Evolutionary conservation across 2,113 vertebrate genomes (phyloP).

Genomic region (Amblyornis subalaris): DNA sequence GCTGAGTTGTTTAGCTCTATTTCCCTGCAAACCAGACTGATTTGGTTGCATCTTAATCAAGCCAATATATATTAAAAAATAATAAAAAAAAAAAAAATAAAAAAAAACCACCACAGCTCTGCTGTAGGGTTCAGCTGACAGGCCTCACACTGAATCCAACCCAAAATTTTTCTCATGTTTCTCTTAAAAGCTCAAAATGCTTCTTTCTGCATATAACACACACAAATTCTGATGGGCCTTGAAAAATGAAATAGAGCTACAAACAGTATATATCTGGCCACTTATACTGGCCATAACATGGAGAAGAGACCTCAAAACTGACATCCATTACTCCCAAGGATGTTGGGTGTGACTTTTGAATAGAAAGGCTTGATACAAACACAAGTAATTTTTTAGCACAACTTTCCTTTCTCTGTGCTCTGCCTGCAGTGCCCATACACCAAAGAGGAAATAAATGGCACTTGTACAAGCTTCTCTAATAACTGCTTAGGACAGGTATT

Average conservation of each 20-base stretch:
- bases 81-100: neutral
- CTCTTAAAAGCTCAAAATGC: neutral
- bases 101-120: neutral
- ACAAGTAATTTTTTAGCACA: neutral
- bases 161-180: neutral
- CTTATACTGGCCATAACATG: neutral
- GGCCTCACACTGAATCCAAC: neutral
- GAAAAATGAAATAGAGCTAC: neutral
- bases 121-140: neutral
- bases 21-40: neutral
- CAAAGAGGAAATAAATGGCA: neutral
- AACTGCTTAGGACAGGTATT: neutral
- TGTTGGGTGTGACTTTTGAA: neutral
- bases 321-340: neutral
- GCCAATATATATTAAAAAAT: neutral
- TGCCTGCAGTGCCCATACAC: neutral
- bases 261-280: neutral
- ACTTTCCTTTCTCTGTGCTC: neutral
- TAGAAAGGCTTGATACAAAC: neutral
- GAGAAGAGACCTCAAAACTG: neutral
- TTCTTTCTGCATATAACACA: neutral
- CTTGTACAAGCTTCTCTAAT: neutral
- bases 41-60: neutral
- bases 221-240: neutral
- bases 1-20: neutral